phyloP scores from a whole-genome alignment of 2,888 invertebrate genomes.

The Morinoia aosen region DNA sequence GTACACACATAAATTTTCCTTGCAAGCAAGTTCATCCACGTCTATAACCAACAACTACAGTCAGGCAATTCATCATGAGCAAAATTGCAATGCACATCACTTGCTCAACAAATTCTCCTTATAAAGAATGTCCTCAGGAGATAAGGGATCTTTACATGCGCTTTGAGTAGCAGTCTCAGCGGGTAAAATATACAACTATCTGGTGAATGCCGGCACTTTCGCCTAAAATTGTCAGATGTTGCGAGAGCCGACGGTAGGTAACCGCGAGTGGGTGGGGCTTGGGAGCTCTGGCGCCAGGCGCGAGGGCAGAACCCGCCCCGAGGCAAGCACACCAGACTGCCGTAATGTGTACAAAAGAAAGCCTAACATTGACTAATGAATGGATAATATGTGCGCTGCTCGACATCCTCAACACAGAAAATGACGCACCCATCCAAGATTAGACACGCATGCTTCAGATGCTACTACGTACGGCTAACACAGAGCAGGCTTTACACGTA shows the following conservation, averaged over 20 bases:
- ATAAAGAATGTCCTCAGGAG: conserved; percentile 12
- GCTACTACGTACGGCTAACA: neutral
- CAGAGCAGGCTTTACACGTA: neutral
- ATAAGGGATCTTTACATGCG: conserved; percentile 10
- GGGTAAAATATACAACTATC: conserved; percentile 1
- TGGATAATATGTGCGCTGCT: neutral
- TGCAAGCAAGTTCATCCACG: neutral
- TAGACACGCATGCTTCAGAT: neutral
- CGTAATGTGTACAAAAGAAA: conserved; percentile 12
- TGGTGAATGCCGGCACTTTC: conserved; percentile 12
- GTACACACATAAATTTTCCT: neutral
- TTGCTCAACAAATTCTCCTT: neutral
- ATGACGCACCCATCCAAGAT: neutral
- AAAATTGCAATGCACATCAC: neutral
- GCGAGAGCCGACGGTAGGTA: neutral
- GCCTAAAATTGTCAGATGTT: conserved; percentile 17
- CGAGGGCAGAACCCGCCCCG: conserved; percentile 3
- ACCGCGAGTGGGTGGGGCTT: conserved; percentile 17
- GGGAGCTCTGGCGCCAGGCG: neutral
- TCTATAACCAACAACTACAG: neutral
- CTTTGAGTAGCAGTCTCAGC: conserved; percentile 12
- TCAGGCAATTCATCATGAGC: neutral
- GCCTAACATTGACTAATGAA: conserved; percentile 17
- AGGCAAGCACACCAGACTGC: conserved; percentile 3
- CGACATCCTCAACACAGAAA: neutral